A percentile compares a stretch with the other conserved stretches of the same genome.
Conservation (phyloP, 2,797 vertebrate genomes). For the Acipenser transmontanus region DNA sequence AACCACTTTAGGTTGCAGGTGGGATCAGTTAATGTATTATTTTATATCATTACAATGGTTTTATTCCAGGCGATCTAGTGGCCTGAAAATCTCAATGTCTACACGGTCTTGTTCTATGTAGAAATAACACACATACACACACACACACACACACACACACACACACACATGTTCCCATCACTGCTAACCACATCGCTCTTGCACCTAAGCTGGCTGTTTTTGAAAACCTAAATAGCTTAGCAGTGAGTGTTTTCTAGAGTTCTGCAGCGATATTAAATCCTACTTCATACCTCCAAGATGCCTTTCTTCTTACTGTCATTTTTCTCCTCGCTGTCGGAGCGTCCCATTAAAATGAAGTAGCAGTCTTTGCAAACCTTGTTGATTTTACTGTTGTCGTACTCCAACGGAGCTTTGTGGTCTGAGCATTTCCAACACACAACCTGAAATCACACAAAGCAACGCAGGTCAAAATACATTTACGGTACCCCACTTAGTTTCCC, state of each 20-base stretch:
- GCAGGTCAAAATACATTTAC: background rate
- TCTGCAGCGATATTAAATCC: conserved; percentile 6
- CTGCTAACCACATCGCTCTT: no score
- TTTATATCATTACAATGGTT: no score
- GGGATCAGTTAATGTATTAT: no score
- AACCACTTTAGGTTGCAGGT: no score
- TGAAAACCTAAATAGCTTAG: no score
- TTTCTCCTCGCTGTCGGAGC: conserved; percentile 67
- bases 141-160: no score
- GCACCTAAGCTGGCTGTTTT: no score
- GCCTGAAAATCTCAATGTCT: no score
- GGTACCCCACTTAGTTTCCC: background rate
- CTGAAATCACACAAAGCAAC: conserved; percentile 42
- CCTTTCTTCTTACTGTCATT: conserved; percentile 76
- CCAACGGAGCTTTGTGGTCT: conserved; percentile 82
- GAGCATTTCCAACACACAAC: conserved; percentile 98
- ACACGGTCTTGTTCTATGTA: no score
- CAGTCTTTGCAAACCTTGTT: conserved; percentile 96
- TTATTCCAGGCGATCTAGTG: no score
- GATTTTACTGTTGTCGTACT: conserved; percentile 80
- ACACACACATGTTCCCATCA: no score
- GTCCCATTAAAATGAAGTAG: conserved; percentile 72
- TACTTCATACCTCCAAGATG: conserved; percentile 74
- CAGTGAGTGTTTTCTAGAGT: background rate
- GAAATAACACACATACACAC: no score